Evolutionary conservation across 1,140 invertebrate genomes (phyloP).

Genomic region (Papilio glaucus): DNA sequence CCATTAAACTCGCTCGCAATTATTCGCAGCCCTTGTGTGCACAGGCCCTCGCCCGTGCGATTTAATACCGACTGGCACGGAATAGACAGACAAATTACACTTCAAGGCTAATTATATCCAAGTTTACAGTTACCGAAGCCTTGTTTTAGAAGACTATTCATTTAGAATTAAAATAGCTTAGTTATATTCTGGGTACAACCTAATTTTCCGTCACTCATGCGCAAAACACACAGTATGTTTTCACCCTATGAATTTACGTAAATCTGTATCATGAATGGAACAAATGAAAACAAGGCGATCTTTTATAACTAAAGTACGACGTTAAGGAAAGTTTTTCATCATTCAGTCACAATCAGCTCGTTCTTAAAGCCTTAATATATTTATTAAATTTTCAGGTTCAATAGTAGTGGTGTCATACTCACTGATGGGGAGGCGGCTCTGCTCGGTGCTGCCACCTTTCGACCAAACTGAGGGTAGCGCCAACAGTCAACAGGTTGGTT

Average conservation of each 20-base stretch:
- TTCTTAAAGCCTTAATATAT: not conserved
- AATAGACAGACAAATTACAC: conserved; percentile 22
- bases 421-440: conserved; percentile 88
- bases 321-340: too few relatives aligned
- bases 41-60: not conserved
- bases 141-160: conserved; percentile 4
- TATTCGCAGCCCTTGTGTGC: not conserved
- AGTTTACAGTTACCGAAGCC: not conserved
- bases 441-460: conserved; percentile 86
- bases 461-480: conserved; percentile 85
- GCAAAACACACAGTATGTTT: too few relatives aligned
- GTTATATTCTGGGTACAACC: not conserved
- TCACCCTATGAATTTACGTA: too few relatives aligned
- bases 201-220: too few relatives aligned
- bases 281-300: too few relatives aligned
- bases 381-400: conserved; percentile 83
- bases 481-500: conserved; percentile 85
- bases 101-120: conserved; percentile 7
- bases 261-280: too few relatives aligned
- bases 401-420: conserved; percentile 88
- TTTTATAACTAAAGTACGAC: not conserved
- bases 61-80: not conserved
- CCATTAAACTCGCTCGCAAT: not conserved
- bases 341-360: too few relatives aligned
- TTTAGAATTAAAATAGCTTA: not conserved